Evolutionary conservation across 1,140 invertebrate genomes (phyloP).

Genomic region (Drosophila lini): DNA sequence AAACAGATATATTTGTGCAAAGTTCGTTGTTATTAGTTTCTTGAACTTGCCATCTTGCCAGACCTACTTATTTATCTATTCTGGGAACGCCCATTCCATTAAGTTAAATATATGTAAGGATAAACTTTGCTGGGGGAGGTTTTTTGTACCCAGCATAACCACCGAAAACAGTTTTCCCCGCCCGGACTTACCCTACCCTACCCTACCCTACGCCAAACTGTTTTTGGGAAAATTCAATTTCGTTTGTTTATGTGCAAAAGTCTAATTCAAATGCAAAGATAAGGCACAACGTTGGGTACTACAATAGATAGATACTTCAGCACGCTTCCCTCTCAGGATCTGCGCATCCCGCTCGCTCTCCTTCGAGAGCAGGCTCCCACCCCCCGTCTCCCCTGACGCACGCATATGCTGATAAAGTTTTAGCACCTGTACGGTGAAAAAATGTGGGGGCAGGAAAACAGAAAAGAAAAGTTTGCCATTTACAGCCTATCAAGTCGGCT

Average conservation of each 20-base stretch:
- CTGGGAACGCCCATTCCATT: conserved; percentile 10
- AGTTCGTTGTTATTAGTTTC: not conserved
- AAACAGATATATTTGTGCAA: not conserved
- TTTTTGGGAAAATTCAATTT: conserved; percentile 71
- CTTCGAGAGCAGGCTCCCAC: not conserved
- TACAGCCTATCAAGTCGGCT: conserved; percentile 72
- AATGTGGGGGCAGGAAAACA: conserved; percentile 33
- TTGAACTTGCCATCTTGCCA: not conserved
- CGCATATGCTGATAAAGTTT: conserved; percentile 60
- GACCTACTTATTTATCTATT: conserved; percentile 1
- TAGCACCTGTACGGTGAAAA: conserved; percentile 43
- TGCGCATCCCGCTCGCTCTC: conserved; percentile 6
- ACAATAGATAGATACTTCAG: conserved; percentile 64
- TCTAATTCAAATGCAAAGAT: conserved; percentile 79
- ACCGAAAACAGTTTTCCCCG: conserved; percentile 7
- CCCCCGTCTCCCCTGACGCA: conserved; percentile 4
- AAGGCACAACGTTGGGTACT: conserved; percentile 61
- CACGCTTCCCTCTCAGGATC: conserved; percentile 26
- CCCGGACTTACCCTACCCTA: not conserved
- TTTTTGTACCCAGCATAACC: conserved; percentile 7
- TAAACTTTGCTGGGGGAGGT: conserved; percentile 3
- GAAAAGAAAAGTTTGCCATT: conserved; percentile 73
- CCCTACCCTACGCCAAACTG: conserved; percentile 27
- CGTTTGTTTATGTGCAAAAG: conserved; percentile 65
- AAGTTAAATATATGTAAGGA: conserved; percentile 15